Base-by-base conservation (phyloP, 2,888 invertebrate genomes). In the Gryllus longicercus region DNA sequence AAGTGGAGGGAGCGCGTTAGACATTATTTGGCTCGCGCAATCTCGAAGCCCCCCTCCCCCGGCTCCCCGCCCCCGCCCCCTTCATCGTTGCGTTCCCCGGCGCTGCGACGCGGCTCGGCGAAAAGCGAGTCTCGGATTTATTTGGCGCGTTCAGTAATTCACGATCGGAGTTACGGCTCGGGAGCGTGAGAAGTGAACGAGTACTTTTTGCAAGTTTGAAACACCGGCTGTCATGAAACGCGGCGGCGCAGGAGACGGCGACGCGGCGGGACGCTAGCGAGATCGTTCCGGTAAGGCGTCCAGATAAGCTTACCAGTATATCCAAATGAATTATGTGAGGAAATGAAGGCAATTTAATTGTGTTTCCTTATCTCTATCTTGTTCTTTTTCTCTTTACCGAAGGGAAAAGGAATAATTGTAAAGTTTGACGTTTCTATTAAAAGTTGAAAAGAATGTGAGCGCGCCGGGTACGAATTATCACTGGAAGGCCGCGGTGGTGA, bases 331-430 rank as follows among this genome's bases (percentile, higher is more conserved):
- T 63, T 63, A 63, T 63, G n/a, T 14, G 63, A 63, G 63, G 63
- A 63, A 14, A 63, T 14, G 63, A 63, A 63, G n/a, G 63, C 63
- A 63, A 63, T 63, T 63, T 63, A 63, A 63, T 63, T 63, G 63
- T 63, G 63, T 63, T 63, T 63, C 63, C 63, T 63, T 63, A 63
- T 63, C 63, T 63, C n/a, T 63, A 63, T 63, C 63, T 63, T n/a
- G 63, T 63, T 63, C 63, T 63, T 63, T 63, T 63, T 63, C n/a
- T 63, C 63, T 63, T 63, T 18, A 18, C 63, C 63, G n/a, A 63
- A 63, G n/a, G 63, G 63, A 11, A 63, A 63, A 63, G 63, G 63
- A 63, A 63, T 63, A 63, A 63, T 63, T 63, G 63, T 63, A 63
- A 63, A 63, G 63, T 63, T 63, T 63, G 63, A 63, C 63, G 63